These are phyloP conservation scores for Macrophya annulata DNA, from an alignment of 2,888 invertebrate genomes.

Conservation along the genomic window DNA sequence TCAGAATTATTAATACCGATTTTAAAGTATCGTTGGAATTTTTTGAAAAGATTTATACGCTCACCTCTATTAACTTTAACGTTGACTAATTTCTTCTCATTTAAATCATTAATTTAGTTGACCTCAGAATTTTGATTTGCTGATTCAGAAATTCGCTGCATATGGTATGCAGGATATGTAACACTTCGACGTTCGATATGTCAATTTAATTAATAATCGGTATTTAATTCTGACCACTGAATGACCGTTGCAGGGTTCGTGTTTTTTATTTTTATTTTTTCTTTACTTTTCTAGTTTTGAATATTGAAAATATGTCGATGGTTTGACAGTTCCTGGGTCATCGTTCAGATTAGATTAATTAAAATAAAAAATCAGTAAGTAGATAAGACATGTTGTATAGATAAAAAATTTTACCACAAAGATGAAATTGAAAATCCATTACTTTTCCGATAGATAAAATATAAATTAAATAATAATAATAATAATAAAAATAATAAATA, in stretches of 20 bases:
- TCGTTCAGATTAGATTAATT: neutral
- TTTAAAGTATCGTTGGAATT: neutral
- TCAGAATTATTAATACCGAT: neutral
- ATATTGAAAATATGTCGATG: neutral
- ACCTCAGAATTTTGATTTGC: slow-evolving; percentile 37
- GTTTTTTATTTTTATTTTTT: too few species aligned
- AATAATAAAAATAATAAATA: neutral
- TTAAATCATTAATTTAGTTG: neutral
- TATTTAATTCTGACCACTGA: neutral
- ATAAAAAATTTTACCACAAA: neutral
- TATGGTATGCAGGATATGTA: neutral
- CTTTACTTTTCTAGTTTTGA: neutral
- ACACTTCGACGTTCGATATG: neutral
- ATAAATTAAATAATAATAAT: neutral
- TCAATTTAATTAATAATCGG: neutral
- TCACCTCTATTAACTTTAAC: neutral
- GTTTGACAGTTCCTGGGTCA: neutral
- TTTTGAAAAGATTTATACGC: neutral
- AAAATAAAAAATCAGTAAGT: neutral
- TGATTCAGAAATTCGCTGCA: slow-evolving; percentile 19
- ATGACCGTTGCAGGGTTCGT: neutral
- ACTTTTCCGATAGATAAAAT: neutral
- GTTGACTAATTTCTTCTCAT: slow-evolving; percentile 6
- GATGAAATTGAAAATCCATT: neutral
- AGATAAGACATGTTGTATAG: neutral